Evolutionary conservation across 1,140 invertebrate species (phyloP).

Genomic region (Mizuhopecten yessoensis): DNA sequence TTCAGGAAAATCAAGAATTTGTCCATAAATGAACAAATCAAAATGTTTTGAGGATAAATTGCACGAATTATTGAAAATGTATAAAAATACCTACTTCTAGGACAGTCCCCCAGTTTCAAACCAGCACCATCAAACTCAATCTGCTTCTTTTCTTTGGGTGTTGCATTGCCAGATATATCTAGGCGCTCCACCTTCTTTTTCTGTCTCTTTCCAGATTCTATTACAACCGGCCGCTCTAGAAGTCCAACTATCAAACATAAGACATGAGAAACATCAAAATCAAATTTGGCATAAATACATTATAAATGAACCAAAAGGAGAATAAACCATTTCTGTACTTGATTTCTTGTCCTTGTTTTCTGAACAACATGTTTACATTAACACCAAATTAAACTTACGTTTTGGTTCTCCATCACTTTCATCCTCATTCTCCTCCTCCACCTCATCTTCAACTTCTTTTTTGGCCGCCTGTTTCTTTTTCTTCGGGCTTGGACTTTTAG

Average conservation of each 20-base stretch:
- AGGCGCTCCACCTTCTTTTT: conserved; percentile 83
- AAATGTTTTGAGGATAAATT: too few relatives aligned
- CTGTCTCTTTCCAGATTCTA: conserved; percentile 82
- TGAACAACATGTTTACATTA: too few relatives aligned
- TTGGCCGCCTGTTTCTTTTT: neutral
- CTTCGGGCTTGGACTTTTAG: neutral
- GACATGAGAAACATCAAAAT: too few relatives aligned
- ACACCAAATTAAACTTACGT: too few relatives aligned
- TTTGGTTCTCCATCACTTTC: neutral
- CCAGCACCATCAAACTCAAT: conserved; percentile 82
- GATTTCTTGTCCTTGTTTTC: too few relatives aligned
- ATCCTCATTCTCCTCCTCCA: neutral
- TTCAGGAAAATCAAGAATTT: too few relatives aligned
- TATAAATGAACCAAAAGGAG: too few relatives aligned
- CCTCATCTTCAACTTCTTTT: neutral
- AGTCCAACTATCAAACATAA: conserved; percentile 72
- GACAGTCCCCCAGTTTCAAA: conserved; percentile 81
- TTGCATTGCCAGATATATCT: conserved; percentile 61
- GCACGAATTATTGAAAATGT: too few relatives aligned
- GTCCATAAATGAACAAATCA: too few relatives aligned
- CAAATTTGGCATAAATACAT: too few relatives aligned
- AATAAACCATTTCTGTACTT: too few relatives aligned
- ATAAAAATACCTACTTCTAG: conserved; percentile 77
- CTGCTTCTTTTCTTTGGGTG: conserved; percentile 75
- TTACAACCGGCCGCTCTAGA: conserved; percentile 81